Evolutionary conservation across 1,140 invertebrate genomes (phyloP).

Genomic region (Drosophila navojoa): DNA sequence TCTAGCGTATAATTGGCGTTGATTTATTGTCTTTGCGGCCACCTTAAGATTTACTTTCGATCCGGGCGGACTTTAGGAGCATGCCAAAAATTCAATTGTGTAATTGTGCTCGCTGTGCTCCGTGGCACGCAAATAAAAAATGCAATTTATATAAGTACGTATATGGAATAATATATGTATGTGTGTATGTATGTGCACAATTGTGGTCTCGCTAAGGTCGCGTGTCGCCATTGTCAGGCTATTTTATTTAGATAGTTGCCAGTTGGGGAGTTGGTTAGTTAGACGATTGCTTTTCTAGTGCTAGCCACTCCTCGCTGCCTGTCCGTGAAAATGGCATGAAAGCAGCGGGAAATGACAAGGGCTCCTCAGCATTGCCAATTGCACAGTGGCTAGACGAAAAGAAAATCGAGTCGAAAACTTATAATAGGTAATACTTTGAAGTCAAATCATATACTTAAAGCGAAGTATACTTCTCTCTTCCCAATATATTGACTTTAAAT

Average conservation of each 20-base stretch:
- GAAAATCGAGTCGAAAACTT: no score
- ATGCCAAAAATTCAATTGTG: constrained; percentile 68
- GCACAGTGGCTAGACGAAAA: constrained; percentile 34
- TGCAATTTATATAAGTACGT: constrained; percentile 15
- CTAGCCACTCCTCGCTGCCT: constrained; percentile 54
- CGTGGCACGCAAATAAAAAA: constrained; percentile 6
- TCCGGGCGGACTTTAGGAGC: constrained; percentile 34
- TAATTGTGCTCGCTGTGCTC: constrained; percentile 35
- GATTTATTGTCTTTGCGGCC: constrained; percentile 73
- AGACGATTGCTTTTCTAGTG: constrained; percentile 39
- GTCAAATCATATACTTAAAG: no score
- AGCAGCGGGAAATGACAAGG: constrained; percentile 64
- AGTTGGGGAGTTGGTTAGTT: constrained; percentile 41
- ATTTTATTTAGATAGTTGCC: constrained; percentile 52
- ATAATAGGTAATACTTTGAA: no score
- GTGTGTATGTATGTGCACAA: constrained; percentile 33
- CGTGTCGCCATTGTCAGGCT: constrained; percentile 42
- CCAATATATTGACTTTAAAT: no score
- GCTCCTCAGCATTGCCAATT: constrained; percentile 13
- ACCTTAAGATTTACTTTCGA: constrained; percentile 45
- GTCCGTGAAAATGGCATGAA: constrained; percentile 70
- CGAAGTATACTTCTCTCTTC: no score
- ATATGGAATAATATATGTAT: constrained; percentile 9
- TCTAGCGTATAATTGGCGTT: constrained; percentile 69
- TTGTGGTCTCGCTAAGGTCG: constrained; percentile 46